Conservation (phyloP, 2,888 invertebrate species). For the Drosophila histrio region DNA sequence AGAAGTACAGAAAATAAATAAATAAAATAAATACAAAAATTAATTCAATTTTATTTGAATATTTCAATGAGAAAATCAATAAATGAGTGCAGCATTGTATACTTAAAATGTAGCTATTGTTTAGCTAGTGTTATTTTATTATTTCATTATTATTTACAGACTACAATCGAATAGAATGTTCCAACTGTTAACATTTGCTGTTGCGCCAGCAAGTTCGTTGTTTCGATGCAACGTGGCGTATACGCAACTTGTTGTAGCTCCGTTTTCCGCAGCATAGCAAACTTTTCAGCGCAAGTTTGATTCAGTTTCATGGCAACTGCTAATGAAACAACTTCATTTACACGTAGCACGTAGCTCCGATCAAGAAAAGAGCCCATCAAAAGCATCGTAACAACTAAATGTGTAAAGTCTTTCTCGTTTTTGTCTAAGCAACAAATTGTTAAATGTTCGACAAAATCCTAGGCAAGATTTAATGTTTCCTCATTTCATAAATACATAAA, state of each 20-base stretch:
- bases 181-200: slow-evolving; percentile 17
- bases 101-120: not conserved
- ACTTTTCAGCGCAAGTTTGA: not conserved
- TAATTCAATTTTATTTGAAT: not conserved
- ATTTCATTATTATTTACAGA: not conserved
- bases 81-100: no score
- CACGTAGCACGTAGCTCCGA: not conserved
- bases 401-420: slow-evolving; percentile 3
- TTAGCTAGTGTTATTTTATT: not conserved
- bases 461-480: slow-evolving; percentile 18
- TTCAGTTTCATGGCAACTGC: slow-evolving; percentile 46
- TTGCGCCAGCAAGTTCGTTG: slow-evolving; percentile 23
- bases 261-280: not conserved
- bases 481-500: slow-evolving; percentile 24
- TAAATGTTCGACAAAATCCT: slow-evolving; percentile 15
- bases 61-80: not conserved
- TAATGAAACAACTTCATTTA: slow-evolving; percentile 16
- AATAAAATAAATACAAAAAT: not conserved
- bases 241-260: slow-evolving; percentile 43
- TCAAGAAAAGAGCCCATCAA: not conserved
- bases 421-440: slow-evolving; percentile 19
- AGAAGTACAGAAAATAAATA: not conserved
- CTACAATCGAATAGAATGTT: not conserved
- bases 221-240: slow-evolving; percentile 43
- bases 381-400: slow-evolving; percentile 25